These are phyloP conservation scores for Tipula lateralis DNA, from an alignment of 2,888 invertebrate genomes.

Conservation along the genomic window DNA sequence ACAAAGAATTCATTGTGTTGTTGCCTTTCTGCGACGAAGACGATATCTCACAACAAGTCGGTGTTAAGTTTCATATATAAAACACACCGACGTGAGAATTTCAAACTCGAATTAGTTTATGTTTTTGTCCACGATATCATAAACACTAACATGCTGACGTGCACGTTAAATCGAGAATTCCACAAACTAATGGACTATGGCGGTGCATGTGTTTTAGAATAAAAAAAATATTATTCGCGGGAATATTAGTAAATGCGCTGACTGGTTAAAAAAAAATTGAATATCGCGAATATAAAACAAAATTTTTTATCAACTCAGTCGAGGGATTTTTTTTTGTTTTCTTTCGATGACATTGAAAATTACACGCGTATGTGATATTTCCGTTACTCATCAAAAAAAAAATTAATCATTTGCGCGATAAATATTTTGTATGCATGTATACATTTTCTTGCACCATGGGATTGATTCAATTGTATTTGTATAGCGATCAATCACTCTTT, in stretches of 20 bases:
- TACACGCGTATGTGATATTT: conserved; percentile 6
- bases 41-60: not conserved
- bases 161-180: no score
- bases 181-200: not conserved
- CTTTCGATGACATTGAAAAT: not conserved
- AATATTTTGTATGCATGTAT: not conserved
- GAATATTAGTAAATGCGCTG: not conserved
- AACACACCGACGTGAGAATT: not conserved
- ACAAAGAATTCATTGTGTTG: not conserved
- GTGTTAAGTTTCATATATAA: not conserved
- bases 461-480: not conserved
- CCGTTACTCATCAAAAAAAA: not conserved
- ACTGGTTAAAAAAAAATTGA: not conserved
- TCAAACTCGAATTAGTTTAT: not conserved
- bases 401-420: not conserved
- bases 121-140: not conserved
- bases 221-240: not conserved
- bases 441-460: not conserved
- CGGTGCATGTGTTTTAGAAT: not conserved
- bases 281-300: not conserved
- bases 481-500: not conserved
- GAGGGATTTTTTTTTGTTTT: not conserved
- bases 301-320: not conserved
- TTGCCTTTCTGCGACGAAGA: not conserved
- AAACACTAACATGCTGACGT: not conserved